Evolutionary conservation across 2,888 invertebrate genomes (phyloP).

Genomic region (Halocaridina rubra): DNA sequence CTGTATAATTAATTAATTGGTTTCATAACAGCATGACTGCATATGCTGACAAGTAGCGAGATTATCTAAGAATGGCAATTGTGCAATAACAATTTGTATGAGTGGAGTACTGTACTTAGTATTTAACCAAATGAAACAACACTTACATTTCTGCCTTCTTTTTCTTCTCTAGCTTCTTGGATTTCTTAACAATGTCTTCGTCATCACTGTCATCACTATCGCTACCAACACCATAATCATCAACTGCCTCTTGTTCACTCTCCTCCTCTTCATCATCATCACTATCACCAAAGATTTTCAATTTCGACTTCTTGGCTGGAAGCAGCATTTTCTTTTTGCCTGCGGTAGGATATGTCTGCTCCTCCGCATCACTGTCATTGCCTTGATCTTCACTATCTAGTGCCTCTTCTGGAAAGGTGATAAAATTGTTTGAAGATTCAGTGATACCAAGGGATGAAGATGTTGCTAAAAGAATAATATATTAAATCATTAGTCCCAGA

Average conservation of each 20-base stretch:
- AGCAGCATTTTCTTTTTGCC: slow-evolving; percentile 12
- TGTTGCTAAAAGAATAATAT: too few relatives aligned
- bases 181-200: slow-evolving; percentile 82
- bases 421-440: too few relatives aligned
- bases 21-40: too few relatives aligned
- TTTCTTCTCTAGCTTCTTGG: slow-evolving; percentile 81
- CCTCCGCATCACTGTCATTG: slow-evolving; percentile 17
- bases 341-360: not conserved
- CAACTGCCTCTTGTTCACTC: not conserved
- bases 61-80: too few relatives aligned
- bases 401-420: slow-evolving; percentile 25
- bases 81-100: too few relatives aligned
- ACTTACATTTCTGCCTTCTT: slow-evolving; percentile 73
- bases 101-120: too few relatives aligned
- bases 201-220: slow-evolving; percentile 67
- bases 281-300: slow-evolving; percentile 23
- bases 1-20: not conserved
- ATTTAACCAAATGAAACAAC: not conserved
- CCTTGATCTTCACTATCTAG: slow-evolving; percentile 24
- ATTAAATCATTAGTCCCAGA: too few relatives aligned
- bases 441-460: too few relatives aligned
- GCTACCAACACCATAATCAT: slow-evolving; percentile 68
- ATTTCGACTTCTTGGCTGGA: not conserved
- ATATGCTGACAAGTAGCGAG: too few relatives aligned
- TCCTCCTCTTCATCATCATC: not conserved